phyloP scores from a whole-genome alignment of 2,113 vertebrate genomes.

The Danio rerio region DNA sequence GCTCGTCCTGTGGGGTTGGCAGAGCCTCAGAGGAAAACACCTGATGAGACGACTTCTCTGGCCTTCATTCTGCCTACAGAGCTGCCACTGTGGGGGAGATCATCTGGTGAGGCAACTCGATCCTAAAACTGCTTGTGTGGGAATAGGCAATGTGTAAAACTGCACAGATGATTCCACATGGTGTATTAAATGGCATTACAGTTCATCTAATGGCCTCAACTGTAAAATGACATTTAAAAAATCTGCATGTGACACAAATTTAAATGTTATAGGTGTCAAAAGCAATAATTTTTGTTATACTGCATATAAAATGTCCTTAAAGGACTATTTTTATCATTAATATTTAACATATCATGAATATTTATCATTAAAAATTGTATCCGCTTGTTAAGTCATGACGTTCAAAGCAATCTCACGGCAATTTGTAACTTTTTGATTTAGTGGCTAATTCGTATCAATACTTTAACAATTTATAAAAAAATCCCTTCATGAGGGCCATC shows the following conservation, averaged over 20 bases:
- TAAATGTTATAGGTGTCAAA: neutral
- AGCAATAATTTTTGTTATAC: neutral
- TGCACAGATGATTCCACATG: too few relatives aligned
- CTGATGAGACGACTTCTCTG: slow-evolving; percentile 14
- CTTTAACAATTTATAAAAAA: too few relatives aligned
- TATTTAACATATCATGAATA: too few relatives aligned
- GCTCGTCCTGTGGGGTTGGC: slow-evolving; percentile 37
- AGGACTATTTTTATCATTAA: too few relatives aligned
- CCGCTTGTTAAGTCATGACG: too few relatives aligned
- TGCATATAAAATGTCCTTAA: neutral
- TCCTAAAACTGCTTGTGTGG: neutral
- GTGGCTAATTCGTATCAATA: too few relatives aligned
- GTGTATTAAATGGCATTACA: neutral
- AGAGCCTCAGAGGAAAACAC: slow-evolving; percentile 39
- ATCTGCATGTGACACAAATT: neutral
- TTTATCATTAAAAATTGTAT: neutral
- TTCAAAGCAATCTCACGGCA: too few relatives aligned
- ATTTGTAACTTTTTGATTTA: too few relatives aligned
- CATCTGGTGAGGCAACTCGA: neutral
- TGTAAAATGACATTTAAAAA: neutral
- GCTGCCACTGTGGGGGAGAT: neutral
- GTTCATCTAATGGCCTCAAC: too few relatives aligned
- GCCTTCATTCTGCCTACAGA: slow-evolving; percentile 14
- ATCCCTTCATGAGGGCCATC: too few relatives aligned
- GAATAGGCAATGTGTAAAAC: neutral